These are phyloP conservation scores for Silurus glanis DNA, from an alignment of 2,113 vertebrate species.

Conservation along the genomic window DNA sequence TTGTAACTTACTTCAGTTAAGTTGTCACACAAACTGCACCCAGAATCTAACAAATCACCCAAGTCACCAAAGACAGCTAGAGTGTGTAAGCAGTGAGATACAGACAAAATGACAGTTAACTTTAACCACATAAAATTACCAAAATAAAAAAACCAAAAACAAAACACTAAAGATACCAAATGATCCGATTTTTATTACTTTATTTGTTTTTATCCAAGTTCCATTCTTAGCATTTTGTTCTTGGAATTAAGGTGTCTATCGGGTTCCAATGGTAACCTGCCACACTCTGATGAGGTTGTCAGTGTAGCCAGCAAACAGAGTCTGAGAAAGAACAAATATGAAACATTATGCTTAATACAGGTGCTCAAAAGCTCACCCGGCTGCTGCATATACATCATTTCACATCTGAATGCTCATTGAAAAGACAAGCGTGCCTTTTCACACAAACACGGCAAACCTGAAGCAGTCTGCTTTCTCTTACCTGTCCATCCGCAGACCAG, in stretches of 20 bases:
- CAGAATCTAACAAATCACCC: neutral
- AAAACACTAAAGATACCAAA: constrained; percentile 35
- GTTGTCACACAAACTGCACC: neutral
- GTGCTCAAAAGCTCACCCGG: neutral
- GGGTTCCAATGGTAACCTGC: constrained; percentile 93
- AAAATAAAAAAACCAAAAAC: neutral
- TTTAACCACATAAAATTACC: neutral
- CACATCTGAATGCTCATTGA: neutral
- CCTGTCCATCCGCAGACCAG: constrained; percentile 98
- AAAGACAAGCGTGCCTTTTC: neutral
- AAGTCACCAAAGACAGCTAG: neutral
- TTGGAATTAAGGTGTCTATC: constrained; percentile 71
- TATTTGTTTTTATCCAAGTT: constrained; percentile 66
- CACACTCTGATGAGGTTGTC: constrained; percentile 94
- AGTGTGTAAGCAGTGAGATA: neutral
- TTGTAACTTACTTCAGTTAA: neutral
- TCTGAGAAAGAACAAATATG: constrained; percentile 68
- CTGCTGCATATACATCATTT: constrained; percentile 3
- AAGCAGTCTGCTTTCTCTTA: constrained; percentile 52
- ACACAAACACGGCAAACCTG: neutral
- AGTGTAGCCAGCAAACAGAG: constrained; percentile 92
- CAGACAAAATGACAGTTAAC: neutral
- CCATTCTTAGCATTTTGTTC: constrained; percentile 37
- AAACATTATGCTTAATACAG: constrained; percentile 26
- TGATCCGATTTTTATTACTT: constrained; percentile 62